Conservation (phyloP, 2,888 invertebrate species). For the Nephrotoma guestfalica region DNA sequence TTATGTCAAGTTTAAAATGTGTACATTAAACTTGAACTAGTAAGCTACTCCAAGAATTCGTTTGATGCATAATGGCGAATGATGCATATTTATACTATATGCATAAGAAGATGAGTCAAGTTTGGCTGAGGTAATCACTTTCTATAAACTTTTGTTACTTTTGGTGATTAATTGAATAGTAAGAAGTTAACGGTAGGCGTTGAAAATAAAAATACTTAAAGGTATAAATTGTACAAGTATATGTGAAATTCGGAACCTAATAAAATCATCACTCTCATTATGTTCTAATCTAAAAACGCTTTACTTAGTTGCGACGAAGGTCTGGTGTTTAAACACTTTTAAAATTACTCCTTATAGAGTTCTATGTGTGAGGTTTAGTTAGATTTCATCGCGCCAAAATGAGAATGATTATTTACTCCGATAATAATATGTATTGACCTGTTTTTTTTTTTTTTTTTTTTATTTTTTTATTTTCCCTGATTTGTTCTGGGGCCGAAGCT, state of each 20-base stretch:
- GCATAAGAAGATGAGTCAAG: not conserved
- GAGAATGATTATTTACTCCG: not conserved
- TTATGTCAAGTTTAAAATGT: not conserved
- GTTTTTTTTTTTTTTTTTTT: too few relatives aligned
- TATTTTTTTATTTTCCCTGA: too few relatives aligned
- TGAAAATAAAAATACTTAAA: too few relatives aligned
- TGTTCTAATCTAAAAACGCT: not conserved
- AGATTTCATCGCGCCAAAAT: not conserved
- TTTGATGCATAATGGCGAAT: not conserved
- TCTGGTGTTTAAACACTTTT: not conserved
- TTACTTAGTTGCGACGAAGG: not conserved
- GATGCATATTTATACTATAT: not conserved
- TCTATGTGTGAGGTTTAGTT: not conserved
- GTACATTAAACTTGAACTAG: not conserved
- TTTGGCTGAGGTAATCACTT: not conserved
- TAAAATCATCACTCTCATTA: not conserved
- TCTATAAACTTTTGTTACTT: not conserved
- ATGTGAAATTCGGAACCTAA: not conserved
- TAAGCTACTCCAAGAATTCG: not conserved
- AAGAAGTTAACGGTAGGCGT: not conserved
- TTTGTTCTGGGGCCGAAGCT: too few relatives aligned
- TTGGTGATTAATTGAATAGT: not conserved
- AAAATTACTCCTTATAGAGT: not conserved
- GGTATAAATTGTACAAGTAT: not conserved
- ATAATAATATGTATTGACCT: not conserved